A percentile compares a stretch with the other conserved stretches of the same genome.
These are phyloP conservation scores for Xestia ashworthii DNA, from an alignment of 2,888 invertebrate species.

Conservation along the genomic window DNA sequence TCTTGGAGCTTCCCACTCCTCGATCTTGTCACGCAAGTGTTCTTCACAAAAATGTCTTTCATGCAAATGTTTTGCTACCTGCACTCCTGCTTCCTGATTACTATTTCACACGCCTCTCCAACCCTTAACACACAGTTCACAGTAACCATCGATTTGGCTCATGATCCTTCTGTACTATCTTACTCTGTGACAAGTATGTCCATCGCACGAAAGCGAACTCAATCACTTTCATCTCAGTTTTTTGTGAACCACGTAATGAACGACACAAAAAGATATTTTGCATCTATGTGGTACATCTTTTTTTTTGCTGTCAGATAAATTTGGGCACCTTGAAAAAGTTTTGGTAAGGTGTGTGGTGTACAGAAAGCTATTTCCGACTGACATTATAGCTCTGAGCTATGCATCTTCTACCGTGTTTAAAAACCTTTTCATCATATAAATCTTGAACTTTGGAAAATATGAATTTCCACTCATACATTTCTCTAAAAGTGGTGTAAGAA, in stretches of 20 bases:
- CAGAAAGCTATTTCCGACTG: constrained; percentile 61
- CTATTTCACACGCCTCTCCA: neutral
- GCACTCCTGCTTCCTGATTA: no score
- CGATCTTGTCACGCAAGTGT: neutral
- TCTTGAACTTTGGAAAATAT: neutral
- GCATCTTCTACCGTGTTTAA: neutral
- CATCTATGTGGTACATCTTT: constrained; percentile 89
- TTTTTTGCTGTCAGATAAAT: constrained; percentile 76
- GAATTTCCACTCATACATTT: neutral
- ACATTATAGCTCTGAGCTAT: neutral
- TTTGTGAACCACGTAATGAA: constrained; percentile 82
- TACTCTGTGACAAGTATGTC: constrained; percentile 54
- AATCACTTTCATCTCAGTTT: constrained; percentile 87
- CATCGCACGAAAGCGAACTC: constrained; percentile 82
- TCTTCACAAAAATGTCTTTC: neutral
- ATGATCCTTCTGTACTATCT: constrained; percentile 36
- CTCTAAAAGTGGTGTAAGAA: neutral
- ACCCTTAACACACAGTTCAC: neutral
- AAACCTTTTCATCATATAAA: neutral
- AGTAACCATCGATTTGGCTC: neutral
- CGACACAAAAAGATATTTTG: constrained; percentile 85
- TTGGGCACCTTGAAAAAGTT: constrained; percentile 78
- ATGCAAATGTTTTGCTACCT: neutral
- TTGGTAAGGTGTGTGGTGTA: constrained; percentile 62
- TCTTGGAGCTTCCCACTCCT: neutral